A percentile compares a stretch with the other conserved stretches of the same genome.
Evolutionary conservation across 2,888 invertebrate genomes (phyloP).

Genomic region (Caprella mutica): DNA sequence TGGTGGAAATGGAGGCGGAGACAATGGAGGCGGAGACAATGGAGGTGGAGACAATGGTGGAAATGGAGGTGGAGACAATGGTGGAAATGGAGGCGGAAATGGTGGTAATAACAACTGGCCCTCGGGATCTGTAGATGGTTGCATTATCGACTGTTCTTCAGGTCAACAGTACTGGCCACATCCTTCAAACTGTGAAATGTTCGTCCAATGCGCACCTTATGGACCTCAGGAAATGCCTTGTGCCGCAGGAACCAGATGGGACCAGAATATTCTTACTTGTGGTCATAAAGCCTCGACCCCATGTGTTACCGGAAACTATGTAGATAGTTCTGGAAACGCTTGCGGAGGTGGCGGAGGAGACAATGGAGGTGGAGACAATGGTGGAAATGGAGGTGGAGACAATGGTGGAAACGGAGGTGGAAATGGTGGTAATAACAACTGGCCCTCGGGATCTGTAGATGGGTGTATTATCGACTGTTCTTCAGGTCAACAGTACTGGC

Average conservation of each 20-base stretch:
- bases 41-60: slow-evolving; percentile 1
- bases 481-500: slow-evolving; percentile 12
- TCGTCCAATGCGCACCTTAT: slow-evolving; percentile 32
- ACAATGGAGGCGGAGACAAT: neutral
- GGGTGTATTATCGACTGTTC: slow-evolving; percentile 11
- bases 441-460: neutral
- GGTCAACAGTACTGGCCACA: slow-evolving; percentile 18
- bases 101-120: no score
- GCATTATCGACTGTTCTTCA: slow-evolving; percentile 3
- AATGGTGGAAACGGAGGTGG: neutral
- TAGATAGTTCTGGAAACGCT: neutral
- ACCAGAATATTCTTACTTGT: slow-evolving; percentile 12
- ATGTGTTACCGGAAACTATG: slow-evolving; percentile 7
- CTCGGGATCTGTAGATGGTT: slow-evolving; percentile 5
- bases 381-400: neutral
- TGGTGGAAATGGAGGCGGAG: neutral
- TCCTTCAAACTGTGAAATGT: slow-evolving; percentile 29
- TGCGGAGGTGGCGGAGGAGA: slow-evolving; percentile 10
- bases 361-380: slow-evolving; percentile 3
- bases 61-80: no score
- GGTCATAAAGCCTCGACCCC: slow-evolving; percentile 2
- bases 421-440: no score
- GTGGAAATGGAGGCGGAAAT: no score
- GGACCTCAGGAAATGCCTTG: slow-evolving; percentile 21
- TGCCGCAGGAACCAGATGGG: slow-evolving; percentile 12